Evolutionary conservation across 2,888 invertebrate genomes (phyloP).

Genomic region (Tenthredo scrophulariae): DNA sequence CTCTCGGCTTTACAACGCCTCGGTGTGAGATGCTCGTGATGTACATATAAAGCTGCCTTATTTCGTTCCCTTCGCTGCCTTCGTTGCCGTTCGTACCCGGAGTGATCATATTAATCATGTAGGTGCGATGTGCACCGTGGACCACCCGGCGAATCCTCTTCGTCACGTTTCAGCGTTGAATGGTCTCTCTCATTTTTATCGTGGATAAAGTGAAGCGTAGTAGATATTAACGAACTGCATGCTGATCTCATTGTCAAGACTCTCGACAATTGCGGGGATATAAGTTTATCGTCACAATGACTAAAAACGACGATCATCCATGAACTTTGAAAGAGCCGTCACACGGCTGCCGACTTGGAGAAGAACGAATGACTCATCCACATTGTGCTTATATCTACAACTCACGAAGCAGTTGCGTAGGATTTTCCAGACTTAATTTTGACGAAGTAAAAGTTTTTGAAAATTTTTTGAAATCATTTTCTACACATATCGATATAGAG

Average conservation of each 20-base stretch:
- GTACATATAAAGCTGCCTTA: not conserved
- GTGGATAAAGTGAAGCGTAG: not conserved
- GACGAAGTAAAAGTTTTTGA: not conserved
- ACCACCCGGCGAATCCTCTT: slow-evolving; percentile 22
- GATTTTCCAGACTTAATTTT: not conserved
- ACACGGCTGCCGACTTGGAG: not conserved
- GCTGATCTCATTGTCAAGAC: slow-evolving; percentile 34
- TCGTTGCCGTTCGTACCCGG: not conserved
- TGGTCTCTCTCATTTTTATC: not conserved
- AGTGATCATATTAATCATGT: slow-evolving; percentile 31
- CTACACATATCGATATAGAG: not conserved
- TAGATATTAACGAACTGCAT: not conserved
- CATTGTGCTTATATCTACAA: not conserved
- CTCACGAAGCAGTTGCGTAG: not conserved
- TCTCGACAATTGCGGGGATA: not conserved
- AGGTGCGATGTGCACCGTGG: not conserved
- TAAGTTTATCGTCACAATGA: slow-evolving; percentile 7
- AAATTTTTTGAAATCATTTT: not conserved
- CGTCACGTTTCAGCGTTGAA: slow-evolving; percentile 21
- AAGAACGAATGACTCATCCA: not conserved
- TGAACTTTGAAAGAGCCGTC: not conserved
- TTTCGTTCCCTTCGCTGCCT: slow-evolving; percentile 11
- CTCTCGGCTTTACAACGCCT: not conserved
- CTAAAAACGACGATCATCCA: not conserved
- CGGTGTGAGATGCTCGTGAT: not conserved